A percentile compares a stretch with the other conserved stretches of the same genome.
phyloP scores from a whole-genome alignment of 2,113 vertebrate genomes.

The Psittacula cyanocephala region DNA sequence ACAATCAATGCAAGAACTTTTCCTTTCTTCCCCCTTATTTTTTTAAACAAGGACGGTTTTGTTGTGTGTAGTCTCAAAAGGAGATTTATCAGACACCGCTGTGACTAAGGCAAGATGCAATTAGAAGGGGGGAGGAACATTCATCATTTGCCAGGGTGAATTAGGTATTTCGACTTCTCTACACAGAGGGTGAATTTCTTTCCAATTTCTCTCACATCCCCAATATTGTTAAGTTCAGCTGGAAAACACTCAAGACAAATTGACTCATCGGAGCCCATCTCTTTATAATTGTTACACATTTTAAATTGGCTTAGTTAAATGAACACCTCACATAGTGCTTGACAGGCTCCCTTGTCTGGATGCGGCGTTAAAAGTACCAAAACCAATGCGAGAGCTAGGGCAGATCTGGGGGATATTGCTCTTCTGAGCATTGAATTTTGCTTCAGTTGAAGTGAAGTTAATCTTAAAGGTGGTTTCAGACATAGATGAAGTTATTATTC shows the following conservation, averaged over 20 bases:
- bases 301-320: conserved; percentile 56
- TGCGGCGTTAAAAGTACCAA: conserved; percentile 31
- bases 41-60: neutral
- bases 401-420: conserved; percentile 2
- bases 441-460: neutral
- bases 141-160: conserved; percentile 70
- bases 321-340: neutral
- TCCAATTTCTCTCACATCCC: conserved; percentile 41
- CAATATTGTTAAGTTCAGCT: conserved; percentile 51
- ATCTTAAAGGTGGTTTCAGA: neutral
- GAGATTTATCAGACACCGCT: conserved; percentile 62
- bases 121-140: conserved; percentile 69
- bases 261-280: conserved; percentile 46
- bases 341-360: neutral
- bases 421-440: neutral
- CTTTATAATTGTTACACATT: conserved; percentile 60
- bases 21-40: neutral
- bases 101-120: conserved; percentile 65
- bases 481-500: neutral
- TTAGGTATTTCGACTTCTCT: conserved; percentile 62
- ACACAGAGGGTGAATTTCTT: conserved; percentile 53
- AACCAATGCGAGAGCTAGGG: neutral
- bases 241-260: conserved; percentile 58
- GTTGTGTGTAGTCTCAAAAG: conserved; percentile 48
- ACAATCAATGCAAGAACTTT: conserved; percentile 28